Evolutionary conservation across 2,113 vertebrate species (phyloP).

Genomic region (Triplophysa rosa): DNA sequence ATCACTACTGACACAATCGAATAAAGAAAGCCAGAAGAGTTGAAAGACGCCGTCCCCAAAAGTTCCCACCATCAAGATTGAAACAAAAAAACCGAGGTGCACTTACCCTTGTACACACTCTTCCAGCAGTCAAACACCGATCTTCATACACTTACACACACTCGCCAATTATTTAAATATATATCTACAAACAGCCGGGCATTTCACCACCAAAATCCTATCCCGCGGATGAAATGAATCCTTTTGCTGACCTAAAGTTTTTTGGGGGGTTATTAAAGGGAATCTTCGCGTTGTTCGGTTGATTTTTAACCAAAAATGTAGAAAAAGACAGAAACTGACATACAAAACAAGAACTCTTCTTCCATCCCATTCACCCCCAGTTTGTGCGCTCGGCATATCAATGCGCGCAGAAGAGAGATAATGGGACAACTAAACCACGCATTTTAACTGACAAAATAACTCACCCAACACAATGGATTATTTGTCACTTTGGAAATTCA

Average conservation of each 20-base stretch:
- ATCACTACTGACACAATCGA: background rate
- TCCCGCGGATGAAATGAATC: slow-evolving; percentile 48
- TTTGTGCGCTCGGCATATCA: slow-evolving; percentile 74
- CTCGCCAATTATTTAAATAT: slow-evolving; percentile 65
- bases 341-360: slow-evolving; percentile 72
- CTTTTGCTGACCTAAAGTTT: slow-evolving; percentile 35
- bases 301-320: slow-evolving; percentile 51
- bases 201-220: slow-evolving; percentile 54
- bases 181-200: slow-evolving; percentile 64
- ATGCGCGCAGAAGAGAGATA: slow-evolving; percentile 62
- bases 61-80: slow-evolving; percentile 51
- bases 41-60: slow-evolving; percentile 44
- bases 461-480: background rate
- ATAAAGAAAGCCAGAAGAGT: slow-evolving; percentile 29
- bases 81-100: slow-evolving; percentile 52
- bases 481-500: background rate
- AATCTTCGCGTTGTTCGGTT: slow-evolving; percentile 33
- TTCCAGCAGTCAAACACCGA: slow-evolving; percentile 57
- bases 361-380: slow-evolving; percentile 74
- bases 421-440: slow-evolving; percentile 58
- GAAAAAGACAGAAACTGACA: slow-evolving; percentile 66
- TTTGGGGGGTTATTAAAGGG: slow-evolving; percentile 22
- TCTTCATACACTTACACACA: slow-evolving; percentile 62
- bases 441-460: slow-evolving; percentile 22
- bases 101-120: slow-evolving; percentile 65